Evolutionary conservation across 2,888 invertebrate genomes (phyloP), one percentile per base, ranked within the genome.

Genomic region (Leptura quadrifasciata): DNA sequence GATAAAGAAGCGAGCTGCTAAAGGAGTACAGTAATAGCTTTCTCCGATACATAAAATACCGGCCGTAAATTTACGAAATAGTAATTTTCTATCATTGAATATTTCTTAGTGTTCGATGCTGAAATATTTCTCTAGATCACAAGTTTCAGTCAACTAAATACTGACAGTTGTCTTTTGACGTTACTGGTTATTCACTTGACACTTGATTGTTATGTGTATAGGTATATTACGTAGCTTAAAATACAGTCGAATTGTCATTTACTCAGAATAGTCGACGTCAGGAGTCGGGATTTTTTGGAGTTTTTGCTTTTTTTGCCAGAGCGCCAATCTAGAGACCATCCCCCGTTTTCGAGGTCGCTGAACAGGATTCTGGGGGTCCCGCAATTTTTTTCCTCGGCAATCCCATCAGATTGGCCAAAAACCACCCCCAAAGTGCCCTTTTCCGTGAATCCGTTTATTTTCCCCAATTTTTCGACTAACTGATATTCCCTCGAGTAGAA

Each of bases 21-120:
- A 57, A 57, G 10, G 20, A 21, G 21, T 57, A 21, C 9, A n/a
- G 57, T 10, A 21, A 57, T 20, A 57, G 57, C 57, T 21, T 15
- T 15, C 9, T 57, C 57, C 57, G 21, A 57, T 57, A 57, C 20
- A 57, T 57, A 57, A 57, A 57, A 57, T 57, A 57, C 57, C 3
- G 57, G 21, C 21, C 57, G 21, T 57, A 57, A 57, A 57, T 57
- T 21, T 57, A 57, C 1, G 57, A 20, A 20, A 57, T 21, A 57
- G 57, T 57, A 57, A 57, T 57, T 57, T 55, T 20, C 20, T 57
- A 20, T 20, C 21, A 57, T 15, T 57, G 20, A 21, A 21, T 15
- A 21, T 21, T 57, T 12, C 21, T 21, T 21, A 2, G 21, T 15
- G 5, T 20, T 57, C 57, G 21, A 2, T 15, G 57, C 6, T 15